Evolutionary conservation across 2,797 vertebrate genomes (phyloP).

Genomic region (Phrynocephalus vlangalii): DNA sequence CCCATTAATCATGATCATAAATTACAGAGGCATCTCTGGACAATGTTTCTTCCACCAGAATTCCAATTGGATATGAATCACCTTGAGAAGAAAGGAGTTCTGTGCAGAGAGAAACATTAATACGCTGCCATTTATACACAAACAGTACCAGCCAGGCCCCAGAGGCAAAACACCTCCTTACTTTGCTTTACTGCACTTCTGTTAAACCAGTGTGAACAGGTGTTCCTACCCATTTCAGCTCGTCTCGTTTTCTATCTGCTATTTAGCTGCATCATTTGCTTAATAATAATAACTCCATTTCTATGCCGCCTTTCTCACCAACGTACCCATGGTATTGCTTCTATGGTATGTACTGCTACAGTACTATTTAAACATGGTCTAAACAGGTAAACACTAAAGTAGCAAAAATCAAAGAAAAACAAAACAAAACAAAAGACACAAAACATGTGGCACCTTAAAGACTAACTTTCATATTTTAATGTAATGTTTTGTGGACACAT

Average conservation of each 20-base stretch:
- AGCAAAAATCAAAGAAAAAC: no score
- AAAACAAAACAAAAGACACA: no score
- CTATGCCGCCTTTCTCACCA: no score
- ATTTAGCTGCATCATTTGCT: neutral
- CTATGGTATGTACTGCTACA: neutral
- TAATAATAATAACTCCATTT: no score
- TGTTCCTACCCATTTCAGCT: neutral
- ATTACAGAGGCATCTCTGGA: slow-evolving; percentile 20
- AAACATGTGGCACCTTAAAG: no score
- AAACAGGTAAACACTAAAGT: no score
- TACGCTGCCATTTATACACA: neutral
- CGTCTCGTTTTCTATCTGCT: neutral
- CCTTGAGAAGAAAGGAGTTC: neutral
- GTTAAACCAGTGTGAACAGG: no score
- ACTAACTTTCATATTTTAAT: no score
- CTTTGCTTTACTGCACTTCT: no score
- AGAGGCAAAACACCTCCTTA: slow-evolving; percentile 20
- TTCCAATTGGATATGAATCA: slow-evolving; percentile 3
- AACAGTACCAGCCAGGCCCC: slow-evolving; percentile 12
- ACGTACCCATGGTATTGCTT: no score
- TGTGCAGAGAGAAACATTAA: neutral
- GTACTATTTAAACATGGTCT: neutral
- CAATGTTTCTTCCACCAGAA: slow-evolving; percentile 17
- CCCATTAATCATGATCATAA: slow-evolving; percentile 27
- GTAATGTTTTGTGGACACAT: no score